phyloP scores from a whole-genome alignment of 1,140 invertebrate species.

The Lepidurus apus region DNA sequence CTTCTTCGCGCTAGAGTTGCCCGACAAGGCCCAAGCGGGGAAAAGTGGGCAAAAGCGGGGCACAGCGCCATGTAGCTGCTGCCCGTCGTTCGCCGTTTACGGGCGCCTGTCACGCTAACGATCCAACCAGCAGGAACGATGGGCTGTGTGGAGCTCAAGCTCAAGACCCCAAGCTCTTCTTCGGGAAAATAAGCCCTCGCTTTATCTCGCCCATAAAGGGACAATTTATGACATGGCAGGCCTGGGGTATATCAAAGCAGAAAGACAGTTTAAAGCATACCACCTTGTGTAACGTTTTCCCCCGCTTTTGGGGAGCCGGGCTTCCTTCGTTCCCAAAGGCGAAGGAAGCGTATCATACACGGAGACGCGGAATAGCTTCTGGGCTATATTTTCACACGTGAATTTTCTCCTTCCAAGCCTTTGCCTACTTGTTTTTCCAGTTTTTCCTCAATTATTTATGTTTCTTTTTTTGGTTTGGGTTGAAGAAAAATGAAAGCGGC shows the following conservation, averaged over 20 bases:
- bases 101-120: slow-evolving; percentile 28
- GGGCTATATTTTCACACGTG: slow-evolving; percentile 2
- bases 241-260: not conserved
- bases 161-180: not conserved
- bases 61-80: not conserved
- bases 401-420: not conserved
- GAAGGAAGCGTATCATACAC: too few species aligned
- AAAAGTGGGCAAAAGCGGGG: too few species aligned
- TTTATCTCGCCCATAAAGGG: slow-evolving; percentile 32
- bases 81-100: slow-evolving; percentile 23
- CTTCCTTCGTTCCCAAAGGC: too few species aligned
- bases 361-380: not conserved
- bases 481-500: not conserved
- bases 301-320: not conserved
- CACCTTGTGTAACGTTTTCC: not conserved
- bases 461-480: not conserved
- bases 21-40: too few species aligned
- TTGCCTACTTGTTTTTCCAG: not conserved
- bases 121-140: slow-evolving; percentile 18
- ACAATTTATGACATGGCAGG: slow-evolving; percentile 29
- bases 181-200: slow-evolving; percentile 27
- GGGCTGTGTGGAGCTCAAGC: not conserved
- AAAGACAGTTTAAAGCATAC: slow-evolving; percentile 8
- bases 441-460: not conserved
- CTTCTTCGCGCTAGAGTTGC: too few species aligned